Evolutionary conservation across 2,888 invertebrate species (phyloP), one percentile per base, ranked within the genome.

Genomic region (Drosophila prolongata): DNA sequence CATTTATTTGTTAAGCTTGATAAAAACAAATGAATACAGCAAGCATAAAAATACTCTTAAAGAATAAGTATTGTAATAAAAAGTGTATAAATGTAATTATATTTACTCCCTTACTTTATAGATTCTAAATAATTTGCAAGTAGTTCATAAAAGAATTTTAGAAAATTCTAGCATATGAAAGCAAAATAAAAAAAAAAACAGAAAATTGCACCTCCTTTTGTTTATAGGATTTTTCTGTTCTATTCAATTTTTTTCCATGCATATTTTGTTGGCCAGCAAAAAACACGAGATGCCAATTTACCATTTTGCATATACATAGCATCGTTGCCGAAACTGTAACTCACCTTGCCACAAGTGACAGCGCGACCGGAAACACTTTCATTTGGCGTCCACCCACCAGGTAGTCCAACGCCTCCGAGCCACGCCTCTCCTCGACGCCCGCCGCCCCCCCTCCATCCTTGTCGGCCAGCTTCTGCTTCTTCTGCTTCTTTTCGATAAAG

Each of bases 261-360:
- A 46, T 5, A 38, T 34, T 44, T 14, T 38, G 44, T 34, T 24
- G 37, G 6, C 10, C 40, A 11, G 19, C 30, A 30, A 9, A n/a
- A 42, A 46, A 54, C 53, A 40, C 44, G 27, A 34, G 40, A 19
- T 30, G 38, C 60, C 59, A 43, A 57, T 56, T 56, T 34, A 27
- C 35, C 42, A 73, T 73, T 64, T 64, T 64, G 56, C 74, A 71
- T 62, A 64, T 49, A 54, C 27, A 35, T 56, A 14, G 38, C 16
- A 24, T 24, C 16, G 3, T 9, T 10, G 47, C 47, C 50, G 60
- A 55, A 46, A 38, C 46, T 53, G 69, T 80, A 70, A 81, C 89
- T 91, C 90, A 96, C 96, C 96, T 97, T 57, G 97, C 97, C 68
- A 97, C 95, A 37, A 98, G 93, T 0, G 97, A 97, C 94, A 97